Evolutionary conservation across 2,888 invertebrate genomes (phyloP).

Genomic region (Macrosiphum euphorbiae): DNA sequence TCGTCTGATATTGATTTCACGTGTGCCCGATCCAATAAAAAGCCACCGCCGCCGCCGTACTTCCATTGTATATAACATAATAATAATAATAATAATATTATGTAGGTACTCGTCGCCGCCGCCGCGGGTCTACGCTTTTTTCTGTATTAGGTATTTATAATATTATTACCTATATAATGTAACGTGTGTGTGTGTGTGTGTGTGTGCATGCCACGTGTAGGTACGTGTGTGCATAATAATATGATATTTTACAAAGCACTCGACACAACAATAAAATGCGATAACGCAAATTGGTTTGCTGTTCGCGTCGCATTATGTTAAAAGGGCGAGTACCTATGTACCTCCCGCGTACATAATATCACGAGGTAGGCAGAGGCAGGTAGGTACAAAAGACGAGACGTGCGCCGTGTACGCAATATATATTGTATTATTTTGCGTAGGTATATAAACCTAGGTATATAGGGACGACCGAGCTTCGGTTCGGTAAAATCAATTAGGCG

Average conservation of each 20-base stretch:
- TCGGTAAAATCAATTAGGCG: conserved; percentile 7
- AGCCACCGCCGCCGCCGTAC: not conserved
- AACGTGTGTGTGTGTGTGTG: too few relatives aligned
- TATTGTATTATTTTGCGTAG: not conserved
- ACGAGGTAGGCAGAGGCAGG: not conserved
- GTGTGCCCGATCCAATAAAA: conserved; percentile 3
- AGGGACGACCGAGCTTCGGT: not conserved
- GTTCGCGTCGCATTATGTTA: conserved; percentile 39
- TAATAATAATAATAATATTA: not conserved
- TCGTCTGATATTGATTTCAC: conserved; percentile 22
- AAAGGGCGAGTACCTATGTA: not conserved
- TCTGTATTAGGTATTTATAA: not conserved
- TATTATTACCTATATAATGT: not conserved
- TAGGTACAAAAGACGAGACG: conserved; percentile 15
- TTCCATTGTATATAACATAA: not conserved
- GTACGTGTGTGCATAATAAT: not conserved
- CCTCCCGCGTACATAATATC: not conserved
- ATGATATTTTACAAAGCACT: conserved; percentile 49
- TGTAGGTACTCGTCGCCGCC: not conserved
- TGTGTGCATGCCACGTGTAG: too few relatives aligned
- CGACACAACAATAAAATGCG: conserved; percentile 32
- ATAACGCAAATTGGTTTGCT: conserved; percentile 57
- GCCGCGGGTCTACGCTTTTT: not conserved
- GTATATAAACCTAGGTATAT: not conserved
- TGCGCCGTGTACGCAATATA: not conserved